Percentiles rank a stretch among this genome's conserved stretches.
Conservation (phyloP, 2,888 invertebrate species). For the Herminia tarsipennalis region DNA sequence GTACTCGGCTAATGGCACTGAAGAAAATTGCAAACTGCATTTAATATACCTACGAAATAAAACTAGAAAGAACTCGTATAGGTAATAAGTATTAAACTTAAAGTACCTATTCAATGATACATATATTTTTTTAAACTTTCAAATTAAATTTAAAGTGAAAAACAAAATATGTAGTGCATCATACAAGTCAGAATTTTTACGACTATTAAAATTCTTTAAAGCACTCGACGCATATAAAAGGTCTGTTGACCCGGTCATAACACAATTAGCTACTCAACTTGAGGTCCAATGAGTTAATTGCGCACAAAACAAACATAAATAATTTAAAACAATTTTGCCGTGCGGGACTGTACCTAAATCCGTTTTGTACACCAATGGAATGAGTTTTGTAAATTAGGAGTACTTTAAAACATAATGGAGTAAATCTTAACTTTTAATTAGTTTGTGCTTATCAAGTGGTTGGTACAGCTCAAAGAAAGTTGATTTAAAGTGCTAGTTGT, state of each 20-base stretch:
- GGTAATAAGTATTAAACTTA: too few relatives aligned
- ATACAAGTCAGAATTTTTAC: conserved; percentile 24
- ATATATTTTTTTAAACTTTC: too few relatives aligned
- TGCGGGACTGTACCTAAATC: conserved; percentile 6
- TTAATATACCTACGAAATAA: too few relatives aligned
- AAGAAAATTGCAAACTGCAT: too few relatives aligned
- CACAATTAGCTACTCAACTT: conserved; percentile 46
- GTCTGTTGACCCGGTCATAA: conserved; percentile 49
- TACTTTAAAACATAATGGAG: conserved; percentile 27
- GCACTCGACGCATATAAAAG: conserved; percentile 40
- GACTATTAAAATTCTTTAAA: conserved; percentile 38
- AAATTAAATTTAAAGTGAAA: background rate
- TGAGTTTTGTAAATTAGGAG: conserved; percentile 18
- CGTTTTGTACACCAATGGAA: conserved; percentile 19
- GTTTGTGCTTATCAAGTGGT: conserved; percentile 26
- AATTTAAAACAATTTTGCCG: conserved; percentile 11
- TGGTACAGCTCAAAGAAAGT: conserved; percentile 31
- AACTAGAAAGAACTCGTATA: too few relatives aligned
- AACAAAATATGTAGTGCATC: conserved; percentile 16
- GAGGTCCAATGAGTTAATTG: conserved; percentile 14
- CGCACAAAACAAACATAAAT: conserved; percentile 16
- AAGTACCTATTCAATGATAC: too few relatives aligned
- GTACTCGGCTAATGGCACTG: too few relatives aligned
- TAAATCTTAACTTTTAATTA: conserved; percentile 38
- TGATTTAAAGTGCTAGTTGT: conserved; percentile 28